Evolutionary conservation across 2,888 invertebrate genomes (phyloP), one percentile per base, ranked within the genome.

Genomic region (Leptopilina syphax): DNA sequence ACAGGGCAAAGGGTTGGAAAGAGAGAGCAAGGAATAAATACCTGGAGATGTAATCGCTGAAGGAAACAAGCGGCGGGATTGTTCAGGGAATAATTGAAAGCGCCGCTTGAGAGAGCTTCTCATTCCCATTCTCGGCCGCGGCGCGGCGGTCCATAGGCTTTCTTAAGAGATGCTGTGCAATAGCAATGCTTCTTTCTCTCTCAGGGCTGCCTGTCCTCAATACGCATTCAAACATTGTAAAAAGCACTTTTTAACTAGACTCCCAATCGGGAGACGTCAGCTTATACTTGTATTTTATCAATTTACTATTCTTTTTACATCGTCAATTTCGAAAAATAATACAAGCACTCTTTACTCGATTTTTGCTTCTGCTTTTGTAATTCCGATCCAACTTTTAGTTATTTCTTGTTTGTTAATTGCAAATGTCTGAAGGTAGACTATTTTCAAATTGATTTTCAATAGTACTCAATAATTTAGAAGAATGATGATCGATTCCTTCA

Each of bases 81-180:
- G 91, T 91, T 92, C 89, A 89, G 86, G 89, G 91, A 92, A 92
- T 92, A 92, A 92, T 92, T 92, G 92, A 92, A 92, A 91, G 91
- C 91, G 90, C 92, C 91, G 91, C 91, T 89, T 87, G 88, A 88
- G 50, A 50, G 89, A 88, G 90, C 90, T 90, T 90, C 90, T 90
- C 90, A 90, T 91, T 91, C 89, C 90, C 91, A 90, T 90, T 90
- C 88, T 87, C 87, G 88, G 85, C 84, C 78, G 79, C 80, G 34
- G 34, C 3, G 34, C 65, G 85, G 84, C 82, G 82, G 82, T 85
- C 85, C 70, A 73, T 27, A 50, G 50, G 76, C 81, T 84, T 82
- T 81, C 83, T 84, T 81, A 79, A 79, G 77, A 66, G 77, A 73
- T 77, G 81, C 76, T 83, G 81, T 77, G 84, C 82, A 80, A 73